Base-by-base conservation (phyloP, 1,140 invertebrate species). In the Macrotrachela quadricornifera region DNA sequence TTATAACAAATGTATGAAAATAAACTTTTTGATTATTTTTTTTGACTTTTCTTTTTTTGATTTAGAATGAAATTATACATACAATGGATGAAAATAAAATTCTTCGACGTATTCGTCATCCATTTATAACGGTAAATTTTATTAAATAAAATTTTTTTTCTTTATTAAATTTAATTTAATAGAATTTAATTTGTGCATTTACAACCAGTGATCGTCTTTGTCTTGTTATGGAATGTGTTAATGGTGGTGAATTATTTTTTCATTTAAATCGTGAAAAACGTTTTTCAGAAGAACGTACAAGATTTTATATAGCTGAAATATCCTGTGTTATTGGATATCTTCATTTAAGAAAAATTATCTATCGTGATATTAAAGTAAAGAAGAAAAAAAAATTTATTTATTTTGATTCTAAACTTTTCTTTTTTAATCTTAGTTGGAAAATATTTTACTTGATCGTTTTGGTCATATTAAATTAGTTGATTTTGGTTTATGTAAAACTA, bases 181-280 rank as follows among this genome's bases (percentile, higher is more conserved):
- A n/a, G n/a, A 85, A 88, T 61, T 77, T 97, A 61, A 92, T 92
- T 72, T 97, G 96, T 76, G 95, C 91, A 61, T 99, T 99, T 77
- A 87, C 96, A 80, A 97, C 92, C 50, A 80, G 80, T 44, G 91
- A 97, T 71, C 77, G 91, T 63, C 76, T 99, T 46, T 99, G 90
- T 75, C 96, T 99, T 74, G 92, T 97, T 15, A 97, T 97, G 88
- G 91, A 99, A 72, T 99, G 96, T 73, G 92, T 96, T 2, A 97
- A 95, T 69, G 94, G 94, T 49, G 94, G 92, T 15, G 92, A 97
- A 71, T 75, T 97, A 49, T 97, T 96, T 73, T 96, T 94, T 73
- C 92, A 99, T 73, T 75, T 97, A 51, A 88, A 85, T 57, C 57
- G 48, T 39, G 46, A 43, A 59, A 88, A 56, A 77, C 82, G 50